A percentile compares a stretch with the other conserved stretches of the same genome.
Evolutionary conservation across 2,797 vertebrate genomes (phyloP).

Genomic region (Leuciscus waleckii): DNA sequence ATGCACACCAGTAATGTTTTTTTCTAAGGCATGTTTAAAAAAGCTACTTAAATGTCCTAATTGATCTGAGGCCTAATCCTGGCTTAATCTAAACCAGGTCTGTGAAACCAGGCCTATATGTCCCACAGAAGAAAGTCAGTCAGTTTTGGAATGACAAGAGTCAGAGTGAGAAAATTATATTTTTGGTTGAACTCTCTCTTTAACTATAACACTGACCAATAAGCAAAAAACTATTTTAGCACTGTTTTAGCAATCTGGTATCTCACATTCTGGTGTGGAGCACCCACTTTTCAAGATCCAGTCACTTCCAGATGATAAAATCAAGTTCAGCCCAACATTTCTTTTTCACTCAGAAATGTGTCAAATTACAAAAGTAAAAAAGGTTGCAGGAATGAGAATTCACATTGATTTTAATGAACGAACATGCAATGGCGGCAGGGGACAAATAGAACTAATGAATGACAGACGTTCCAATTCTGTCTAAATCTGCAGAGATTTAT

Average conservation of each 20-base stretch:
- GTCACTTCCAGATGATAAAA: neutral
- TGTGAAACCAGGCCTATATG: no score
- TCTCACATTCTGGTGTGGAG: neutral
- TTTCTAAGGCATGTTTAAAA: no score
- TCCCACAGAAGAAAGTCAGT: neutral
- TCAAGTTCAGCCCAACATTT: neutral
- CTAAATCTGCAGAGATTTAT: neutral
- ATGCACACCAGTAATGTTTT: no score
- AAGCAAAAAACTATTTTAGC: neutral
- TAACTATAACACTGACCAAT: neutral
- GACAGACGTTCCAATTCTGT: neutral
- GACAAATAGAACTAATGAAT: neutral
- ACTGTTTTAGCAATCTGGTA: neutral
- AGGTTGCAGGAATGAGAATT: neutral
- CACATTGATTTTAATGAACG: neutral
- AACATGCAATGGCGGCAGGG: neutral
- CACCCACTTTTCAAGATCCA: neutral
- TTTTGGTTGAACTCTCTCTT: neutral
- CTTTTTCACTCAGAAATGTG: neutral
- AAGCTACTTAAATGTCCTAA: no score
- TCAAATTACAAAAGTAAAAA: neutral
- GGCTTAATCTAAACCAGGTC: no score
- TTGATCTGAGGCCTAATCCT: no score
- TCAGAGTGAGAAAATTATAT: neutral
- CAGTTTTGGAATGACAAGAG: neutral